Evolutionary conservation across 2,797 vertebrate species (phyloP).

Genomic region (Gobionotothen gibberifrons): DNA sequence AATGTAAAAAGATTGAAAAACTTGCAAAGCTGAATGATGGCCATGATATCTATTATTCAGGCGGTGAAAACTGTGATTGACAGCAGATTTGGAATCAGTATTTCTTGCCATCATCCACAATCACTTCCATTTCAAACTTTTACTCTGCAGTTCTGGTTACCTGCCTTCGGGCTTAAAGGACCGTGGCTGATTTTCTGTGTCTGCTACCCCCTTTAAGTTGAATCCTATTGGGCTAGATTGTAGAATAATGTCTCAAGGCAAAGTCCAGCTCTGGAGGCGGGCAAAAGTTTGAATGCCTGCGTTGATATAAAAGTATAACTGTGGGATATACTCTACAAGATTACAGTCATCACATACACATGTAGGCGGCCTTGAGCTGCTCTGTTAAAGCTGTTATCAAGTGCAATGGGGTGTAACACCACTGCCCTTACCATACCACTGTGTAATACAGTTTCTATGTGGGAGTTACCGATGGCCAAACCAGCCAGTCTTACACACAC

Average conservation of each 20-base stretch:
- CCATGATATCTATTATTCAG: slow-evolving; percentile 13
- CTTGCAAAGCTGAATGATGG: background rate
- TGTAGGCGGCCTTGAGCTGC: slow-evolving; percentile 37
- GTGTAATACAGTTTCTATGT: slow-evolving; percentile 59
- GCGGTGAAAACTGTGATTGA: slow-evolving; percentile 1
- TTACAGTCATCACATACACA: slow-evolving; percentile 53
- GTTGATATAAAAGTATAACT: slow-evolving; percentile 44
- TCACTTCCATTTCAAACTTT: slow-evolving; percentile 16
- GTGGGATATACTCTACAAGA: slow-evolving; percentile 46
- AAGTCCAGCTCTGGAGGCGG: slow-evolving; percentile 25
- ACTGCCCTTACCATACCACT: slow-evolving; percentile 23
- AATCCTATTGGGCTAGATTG: slow-evolving; percentile 9
- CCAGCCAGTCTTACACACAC: slow-evolving; percentile 12
- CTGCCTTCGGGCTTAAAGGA: slow-evolving; percentile 23
- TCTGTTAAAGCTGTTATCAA: slow-evolving; percentile 59
- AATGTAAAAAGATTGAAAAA: slow-evolving; percentile 2
- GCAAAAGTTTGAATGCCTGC: background rate
- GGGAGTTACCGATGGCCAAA: slow-evolving; percentile 37
- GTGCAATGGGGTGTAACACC: slow-evolving; percentile 57
- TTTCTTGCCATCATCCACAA: slow-evolving; percentile 19
- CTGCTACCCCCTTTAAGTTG: slow-evolving; percentile 19
- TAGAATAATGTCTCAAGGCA: slow-evolving; percentile 31
- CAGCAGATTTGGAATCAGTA: slow-evolving; percentile 22
- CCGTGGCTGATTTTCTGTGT: slow-evolving; percentile 15
- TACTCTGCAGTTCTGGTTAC: slow-evolving; percentile 3